A percentile compares a stretch with the other conserved stretches of the same genome.
Evolutionary conservation across 2,888 invertebrate species (phyloP).

Genomic region (Chymomyza amoena): DNA sequence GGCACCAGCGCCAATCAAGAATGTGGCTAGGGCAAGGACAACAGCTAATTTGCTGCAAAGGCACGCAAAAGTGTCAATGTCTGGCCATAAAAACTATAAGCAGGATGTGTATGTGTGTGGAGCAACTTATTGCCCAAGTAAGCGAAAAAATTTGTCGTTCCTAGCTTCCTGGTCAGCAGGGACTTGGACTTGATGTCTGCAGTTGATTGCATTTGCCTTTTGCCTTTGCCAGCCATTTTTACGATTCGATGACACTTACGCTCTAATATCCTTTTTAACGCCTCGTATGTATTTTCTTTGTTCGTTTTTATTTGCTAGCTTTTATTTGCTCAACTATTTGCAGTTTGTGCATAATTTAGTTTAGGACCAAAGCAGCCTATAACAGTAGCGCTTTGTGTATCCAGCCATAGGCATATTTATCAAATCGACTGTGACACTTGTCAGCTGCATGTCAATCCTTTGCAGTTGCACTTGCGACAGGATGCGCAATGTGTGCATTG

Average conservation of each 20-base stretch:
- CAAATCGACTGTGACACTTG: constrained; percentile 49
- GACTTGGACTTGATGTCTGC: constrained; percentile 49
- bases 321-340: constrained; percentile 55
- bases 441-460: constrained; percentile 63
- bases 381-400: constrained; percentile 3
- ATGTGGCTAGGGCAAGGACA: constrained; percentile 5
- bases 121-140: constrained; percentile 61
- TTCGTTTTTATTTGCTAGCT: constrained; percentile 25
- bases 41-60: constrained; percentile 62
- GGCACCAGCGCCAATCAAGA: constrained; percentile 11
- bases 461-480: constrained; percentile 55
- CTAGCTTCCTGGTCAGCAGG: background rate
- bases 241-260: constrained; percentile 67
- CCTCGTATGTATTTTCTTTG: background rate
- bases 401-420: constrained; percentile 25
- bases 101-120: background rate
- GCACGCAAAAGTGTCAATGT: constrained; percentile 60
- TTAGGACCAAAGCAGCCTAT: too few relatives aligned
- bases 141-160: constrained; percentile 51
- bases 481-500: constrained; percentile 33
- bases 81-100: constrained; percentile 53
- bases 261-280: constrained; percentile 68
- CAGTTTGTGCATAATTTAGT: constrained; percentile 52
- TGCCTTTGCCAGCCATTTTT: constrained; percentile 32
- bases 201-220: constrained; percentile 65